phyloP scores from a whole-genome alignment of 1,140 invertebrate species.

The Heliconius nattereri region DNA sequence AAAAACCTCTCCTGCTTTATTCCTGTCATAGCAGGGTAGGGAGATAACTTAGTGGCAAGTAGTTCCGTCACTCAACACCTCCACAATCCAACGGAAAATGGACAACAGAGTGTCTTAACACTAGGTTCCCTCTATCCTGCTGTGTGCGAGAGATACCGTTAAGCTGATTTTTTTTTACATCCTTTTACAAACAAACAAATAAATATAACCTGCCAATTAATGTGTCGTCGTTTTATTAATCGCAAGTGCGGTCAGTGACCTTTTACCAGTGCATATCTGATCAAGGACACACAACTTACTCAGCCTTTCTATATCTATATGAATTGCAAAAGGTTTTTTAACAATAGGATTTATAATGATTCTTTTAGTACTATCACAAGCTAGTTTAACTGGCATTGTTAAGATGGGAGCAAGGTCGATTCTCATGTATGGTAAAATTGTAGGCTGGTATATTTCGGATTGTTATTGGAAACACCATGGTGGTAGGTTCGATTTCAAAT shows the following conservation, averaged over 20 bases:
- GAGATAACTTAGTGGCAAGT: no score
- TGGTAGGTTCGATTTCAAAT: no score
- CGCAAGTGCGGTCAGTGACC: constrained; percentile 34
- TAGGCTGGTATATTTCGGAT: no score
- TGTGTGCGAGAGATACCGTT: no score
- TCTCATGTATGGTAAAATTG: neutral
- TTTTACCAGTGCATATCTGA: constrained; percentile 33
- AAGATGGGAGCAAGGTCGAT: constrained; percentile 4
- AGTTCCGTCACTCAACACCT: no score
- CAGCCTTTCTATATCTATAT: constrained; percentile 35
- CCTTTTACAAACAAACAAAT: neutral
- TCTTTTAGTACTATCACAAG: neutral
- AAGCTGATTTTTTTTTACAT: no score
- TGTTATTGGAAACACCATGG: no score
- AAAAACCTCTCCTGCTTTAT: no score
- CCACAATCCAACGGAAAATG: no score
- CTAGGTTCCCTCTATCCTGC: no score
- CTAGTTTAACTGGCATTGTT: neutral
- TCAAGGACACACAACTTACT: constrained; percentile 42
- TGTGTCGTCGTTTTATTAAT: constrained; percentile 24
- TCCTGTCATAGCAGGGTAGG: no score
- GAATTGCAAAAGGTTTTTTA: constrained; percentile 26
- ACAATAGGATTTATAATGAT: neutral
- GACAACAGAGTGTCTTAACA: no score
- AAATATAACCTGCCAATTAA: constrained; percentile 13